Evolutionary conservation across 2,797 vertebrate genomes (phyloP).

Genomic region (Cyprinella venusta): DNA sequence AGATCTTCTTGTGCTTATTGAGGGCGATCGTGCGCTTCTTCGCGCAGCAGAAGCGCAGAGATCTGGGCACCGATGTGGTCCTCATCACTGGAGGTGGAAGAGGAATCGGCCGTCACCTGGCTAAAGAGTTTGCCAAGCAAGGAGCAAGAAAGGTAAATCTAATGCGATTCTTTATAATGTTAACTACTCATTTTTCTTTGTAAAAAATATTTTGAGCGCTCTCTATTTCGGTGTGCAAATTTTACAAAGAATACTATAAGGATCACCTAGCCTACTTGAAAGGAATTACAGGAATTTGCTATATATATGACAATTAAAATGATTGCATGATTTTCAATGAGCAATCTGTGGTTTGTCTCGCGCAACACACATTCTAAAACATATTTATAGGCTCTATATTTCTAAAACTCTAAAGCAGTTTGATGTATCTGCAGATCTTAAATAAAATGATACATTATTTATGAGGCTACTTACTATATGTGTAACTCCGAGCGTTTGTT

Average conservation of each 20-base stretch:
- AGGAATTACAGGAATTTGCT: no score
- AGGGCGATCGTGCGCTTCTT: conserved; percentile 75
- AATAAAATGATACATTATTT: neutral
- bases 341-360: neutral
- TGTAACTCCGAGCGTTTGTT: neutral
- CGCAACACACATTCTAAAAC: neutral
- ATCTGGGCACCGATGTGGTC: conserved; percentile 80
- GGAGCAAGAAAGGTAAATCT: conserved; percentile 82
- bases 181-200: neutral
- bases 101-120: conserved; percentile 86
- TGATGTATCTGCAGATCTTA: neutral
- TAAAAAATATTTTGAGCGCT: neutral
- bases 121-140: conserved; percentile 81
- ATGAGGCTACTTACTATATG: neutral
- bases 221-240: neutral
- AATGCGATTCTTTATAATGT: neutral
- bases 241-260: neutral
- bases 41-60: conserved; percentile 76
- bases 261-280: neutral
- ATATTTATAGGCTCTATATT: no score
- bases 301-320: neutral
- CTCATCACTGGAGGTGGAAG: conserved; percentile 87
- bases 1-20: conserved; percentile 75
- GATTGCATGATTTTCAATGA: neutral
- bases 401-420: neutral